phyloP scores from a whole-genome alignment of 2,113 vertebrate species.

The Microtus oregoni region DNA sequence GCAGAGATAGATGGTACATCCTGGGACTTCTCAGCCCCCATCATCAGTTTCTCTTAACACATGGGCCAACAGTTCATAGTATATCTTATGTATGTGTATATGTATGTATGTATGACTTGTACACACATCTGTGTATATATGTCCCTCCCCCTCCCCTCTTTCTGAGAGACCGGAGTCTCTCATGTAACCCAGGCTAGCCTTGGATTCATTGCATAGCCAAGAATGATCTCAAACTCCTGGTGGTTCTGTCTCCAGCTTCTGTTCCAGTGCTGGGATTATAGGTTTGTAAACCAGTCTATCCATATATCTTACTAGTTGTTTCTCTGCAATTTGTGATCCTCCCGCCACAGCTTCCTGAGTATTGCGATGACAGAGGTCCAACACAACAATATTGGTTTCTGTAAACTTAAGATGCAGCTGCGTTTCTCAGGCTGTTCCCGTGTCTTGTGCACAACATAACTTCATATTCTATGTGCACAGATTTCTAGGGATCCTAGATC shows the following conservation, averaged over 20 bases:
- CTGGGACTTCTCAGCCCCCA: neutral
- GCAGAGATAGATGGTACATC: neutral
- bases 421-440: neutral
- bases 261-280: neutral
- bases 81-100: neutral
- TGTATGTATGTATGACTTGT: neutral
- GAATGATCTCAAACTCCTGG: neutral
- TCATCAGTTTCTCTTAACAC: neutral
- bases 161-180: neutral
- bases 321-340: neutral
- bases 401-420: neutral
- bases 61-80: too few relatives aligned
- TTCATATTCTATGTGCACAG: neutral
- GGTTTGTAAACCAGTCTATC: too few relatives aligned
- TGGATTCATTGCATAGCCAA: neutral
- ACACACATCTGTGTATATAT: neutral
- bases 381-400: neutral
- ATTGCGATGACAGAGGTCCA: neutral
- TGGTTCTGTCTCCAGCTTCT: neutral
- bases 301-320: neutral
- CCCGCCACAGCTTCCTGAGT: neutral
- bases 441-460: neutral
- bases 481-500: neutral
- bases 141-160: neutral
- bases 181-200: neutral